phyloP scores from a whole-genome alignment of 2,113 vertebrate species.

The Alectura lathami region DNA sequence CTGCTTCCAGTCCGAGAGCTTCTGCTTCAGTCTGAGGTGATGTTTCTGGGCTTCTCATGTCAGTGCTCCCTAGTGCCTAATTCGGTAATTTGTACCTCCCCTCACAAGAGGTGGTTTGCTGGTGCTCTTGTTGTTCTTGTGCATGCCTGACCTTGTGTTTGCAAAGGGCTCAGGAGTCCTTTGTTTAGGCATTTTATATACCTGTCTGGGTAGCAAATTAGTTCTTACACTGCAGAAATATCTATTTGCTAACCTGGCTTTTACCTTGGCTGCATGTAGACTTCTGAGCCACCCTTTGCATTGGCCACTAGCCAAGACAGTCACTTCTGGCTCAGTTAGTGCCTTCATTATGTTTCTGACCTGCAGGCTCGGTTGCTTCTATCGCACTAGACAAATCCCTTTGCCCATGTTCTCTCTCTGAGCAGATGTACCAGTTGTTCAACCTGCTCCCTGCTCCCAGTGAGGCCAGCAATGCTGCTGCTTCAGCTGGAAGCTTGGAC shows the following conservation, averaged over 20 bases:
- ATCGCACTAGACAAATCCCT: background rate
- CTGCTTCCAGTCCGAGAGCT: background rate
- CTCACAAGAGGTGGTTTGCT: background rate
- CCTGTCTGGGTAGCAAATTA: background rate
- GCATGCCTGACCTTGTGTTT: background rate
- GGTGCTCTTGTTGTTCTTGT: background rate
- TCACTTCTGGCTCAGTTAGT: background rate
- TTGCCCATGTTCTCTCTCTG: background rate
- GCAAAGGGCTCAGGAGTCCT: background rate
- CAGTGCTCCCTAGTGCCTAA: background rate
- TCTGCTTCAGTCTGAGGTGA: background rate
- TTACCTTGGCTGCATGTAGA: background rate
- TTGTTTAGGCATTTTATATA: background rate
- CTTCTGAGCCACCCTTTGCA: background rate
- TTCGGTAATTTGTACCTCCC: background rate
- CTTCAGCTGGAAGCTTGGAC: background rate
- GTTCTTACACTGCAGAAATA: background rate
- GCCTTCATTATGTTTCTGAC: background rate
- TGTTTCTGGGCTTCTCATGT: background rate
- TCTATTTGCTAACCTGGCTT: background rate
- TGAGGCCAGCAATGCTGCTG: background rate
- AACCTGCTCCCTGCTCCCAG: background rate
- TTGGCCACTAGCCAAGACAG: background rate
- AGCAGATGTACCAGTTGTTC: background rate
- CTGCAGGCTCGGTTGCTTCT: conserved; percentile 2